A percentile compares a stretch with the other conserved stretches of the same genome.
phyloP scores from a whole-genome alignment of 2,113 vertebrate species.

The Myrmecobius fasciatus region DNA sequence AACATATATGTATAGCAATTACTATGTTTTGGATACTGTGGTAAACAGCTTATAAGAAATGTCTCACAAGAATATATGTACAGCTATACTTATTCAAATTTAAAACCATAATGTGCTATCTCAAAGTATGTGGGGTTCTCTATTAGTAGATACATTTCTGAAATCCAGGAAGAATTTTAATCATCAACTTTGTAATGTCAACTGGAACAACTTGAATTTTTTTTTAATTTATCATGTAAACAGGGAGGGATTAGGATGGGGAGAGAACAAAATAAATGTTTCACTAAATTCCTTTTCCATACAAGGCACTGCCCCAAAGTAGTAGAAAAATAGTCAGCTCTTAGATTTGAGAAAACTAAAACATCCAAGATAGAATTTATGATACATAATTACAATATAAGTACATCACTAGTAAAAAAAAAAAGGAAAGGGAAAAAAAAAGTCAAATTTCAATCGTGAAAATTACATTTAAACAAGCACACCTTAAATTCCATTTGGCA shows the following conservation, averaged over 20 bases:
- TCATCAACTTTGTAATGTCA: slow-evolving; percentile 21
- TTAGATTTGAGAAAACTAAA: slow-evolving; percentile 57
- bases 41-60: slow-evolving; percentile 22
- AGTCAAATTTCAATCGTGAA: slow-evolving; percentile 38
- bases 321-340: neutral
- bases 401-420: slow-evolving; percentile 49
- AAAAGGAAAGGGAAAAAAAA: neutral
- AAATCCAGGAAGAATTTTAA: slow-evolving; percentile 49
- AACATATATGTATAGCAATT: neutral
- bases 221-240: neutral
- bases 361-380: slow-evolving; percentile 29
- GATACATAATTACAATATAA: slow-evolving; percentile 58
- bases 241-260: neutral
- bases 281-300: slow-evolving; percentile 25
- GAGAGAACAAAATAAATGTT: slow-evolving; percentile 5
- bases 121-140: slow-evolving; percentile 33
- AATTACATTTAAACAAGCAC: slow-evolving; percentile 36
- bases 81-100: slow-evolving; percentile 2
- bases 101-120: slow-evolving; percentile 43
- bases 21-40: neutral
- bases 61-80: slow-evolving; percentile 27
- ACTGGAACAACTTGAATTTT: slow-evolving; percentile 39
- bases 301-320: slow-evolving; percentile 40
- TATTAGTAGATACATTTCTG: slow-evolving; percentile 21
- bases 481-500: slow-evolving; percentile 39